Base-by-base conservation (phyloP, 2,797 vertebrate genomes). In the Setipinna tenuifilis region DNA sequence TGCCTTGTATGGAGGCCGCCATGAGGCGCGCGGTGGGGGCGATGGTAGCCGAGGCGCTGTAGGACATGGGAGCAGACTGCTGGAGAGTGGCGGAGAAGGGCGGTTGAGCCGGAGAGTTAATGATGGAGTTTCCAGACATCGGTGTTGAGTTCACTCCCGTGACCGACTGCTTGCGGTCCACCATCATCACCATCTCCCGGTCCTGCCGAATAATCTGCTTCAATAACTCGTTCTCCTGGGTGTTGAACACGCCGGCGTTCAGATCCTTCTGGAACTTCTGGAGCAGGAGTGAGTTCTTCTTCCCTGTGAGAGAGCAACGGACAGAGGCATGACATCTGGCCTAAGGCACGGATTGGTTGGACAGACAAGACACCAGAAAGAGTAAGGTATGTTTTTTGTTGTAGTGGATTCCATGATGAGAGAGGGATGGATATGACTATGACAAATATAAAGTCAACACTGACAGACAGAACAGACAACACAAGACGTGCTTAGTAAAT, bases 181-280 rank as follows among this genome's bases (percentile, higher is more conserved):
- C 95, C 94, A 96, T 96, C 95, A 96, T 95, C 92, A 99, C 98
- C 98, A 98, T 99, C 96, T 99, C 98, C 92, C 98, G 92, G 96
- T 99, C 98, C 58, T 99, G 98, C 85, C 97, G 98, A 90, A 99
- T 98, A 1, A 99, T 99, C 96, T 99, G 98, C 95, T 99, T 99
- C 96, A 99, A 93, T 90, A 99, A 97, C 96, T 99, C 98, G 50
- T 98, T 99, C 95, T 99, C 98, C 94, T 99, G 98, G 9, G 98
- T 98, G 95, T 99, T 99, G 97, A 99, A 99, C 86, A 99, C 97
- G 82, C 98, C 98, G 0, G 98, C 98, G 92, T 99, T 99, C 94
- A 99, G 96, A 87, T 99, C 98, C 95, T 99, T 98, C 96, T 99
- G 98, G 92, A 99, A 99, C 93, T 99, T 99, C 93, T 99, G 98